Base-by-base conservation (phyloP, 2,797 vertebrate genomes). In the Nothura maculosa region DNA sequence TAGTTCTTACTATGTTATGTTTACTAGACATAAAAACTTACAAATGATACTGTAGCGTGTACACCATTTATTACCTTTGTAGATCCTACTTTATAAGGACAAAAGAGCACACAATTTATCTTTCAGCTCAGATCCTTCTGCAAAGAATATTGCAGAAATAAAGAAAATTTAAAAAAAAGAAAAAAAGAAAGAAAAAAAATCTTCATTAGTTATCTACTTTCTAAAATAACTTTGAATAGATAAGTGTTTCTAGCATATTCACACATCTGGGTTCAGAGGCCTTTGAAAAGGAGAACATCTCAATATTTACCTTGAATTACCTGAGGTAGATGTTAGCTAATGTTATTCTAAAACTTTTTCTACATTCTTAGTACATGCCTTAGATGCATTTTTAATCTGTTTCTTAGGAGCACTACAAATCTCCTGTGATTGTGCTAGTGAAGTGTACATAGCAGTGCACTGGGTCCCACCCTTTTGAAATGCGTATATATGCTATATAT, bases 401-500 rank as follows among this genome's bases (percentile, higher is more conserved):
- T 21, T 72, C 55, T 92, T 73, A 85, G 80, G 60, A 92, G 24
- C 38, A 77, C 73, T 69, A 96, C 68, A 70, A 86, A 79, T 36
- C 9, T 50, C 52, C 61, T 0, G 11, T 6, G 88, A 84, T 75
- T 10, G 3, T 81, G 12, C 3, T 32, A 48, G 47, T 87, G 42
- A 66, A 52, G 55, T 67, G 69, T 78, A 70, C 48, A 27, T 42
- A 84, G 12, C 28, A 93, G 30, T 87, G 69, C 47, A 78, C 86
- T 87, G 58, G 17, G 1, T 81, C 94, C 89, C 77, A 80, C 16
- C 16, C 25, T 88, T 93, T 95, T 25, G 75, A 92, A 96, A 96
- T 92, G 8, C 91, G 81, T 61, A 54, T 54, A 28, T 18, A 60
- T 85, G 55, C 75, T 85, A 90, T 61, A 54, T 54, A 28, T 18